Evolutionary conservation across 92 coral and sea anemone species (phyloP), one percentile per base, ranked within the genome.

Genomic region (Phenganax subtilis): DNA sequence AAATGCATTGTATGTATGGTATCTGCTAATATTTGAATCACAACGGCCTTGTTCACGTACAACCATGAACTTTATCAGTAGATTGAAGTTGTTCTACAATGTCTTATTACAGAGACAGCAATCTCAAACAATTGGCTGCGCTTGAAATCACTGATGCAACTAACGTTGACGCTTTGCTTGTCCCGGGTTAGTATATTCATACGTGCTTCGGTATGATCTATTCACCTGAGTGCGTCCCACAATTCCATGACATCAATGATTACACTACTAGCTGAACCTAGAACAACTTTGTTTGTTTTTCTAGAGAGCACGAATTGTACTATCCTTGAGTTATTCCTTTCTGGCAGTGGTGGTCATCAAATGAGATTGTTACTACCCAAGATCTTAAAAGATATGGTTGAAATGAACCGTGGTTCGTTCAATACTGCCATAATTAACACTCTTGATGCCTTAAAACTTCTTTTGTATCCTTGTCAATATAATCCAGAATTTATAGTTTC

Each of bases 41-140:
- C 25, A 28, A 28, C 67, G 16, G 14, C 17, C 65, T 27, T 12
- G 65, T 59, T 16, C 17, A 59, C 16, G 65, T 59, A 59, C 25
- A 20, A 20, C 25, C 25, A 20, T 20, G 47, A 37, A 37, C 3
- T 37, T 37, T 2, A 0, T 37, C 47, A 5, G 3, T 37, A 1
- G 47, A 37, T 37, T 5, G 47, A 37, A 37, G 5, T 37, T 37
- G 10, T 9, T 1, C 8, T 3, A 30, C 17, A 27, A 29, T 30
- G 61, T 81, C 51, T 75, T 59, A 54, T 53, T 59, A 6, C 84
- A 94, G 98, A 20, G 98, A 94, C 53, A 88, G 97, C 17, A 94
- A 92, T 73, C 80, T 94, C 29, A 94, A 94, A 75, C 98, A 94
- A 75, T 87, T 94, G 57, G 98, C 98, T 0, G 94, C 98, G 37